Evolutionary conservation across 2,797 vertebrate genomes (phyloP).

Genomic region (Phylloscopus collybita): DNA sequence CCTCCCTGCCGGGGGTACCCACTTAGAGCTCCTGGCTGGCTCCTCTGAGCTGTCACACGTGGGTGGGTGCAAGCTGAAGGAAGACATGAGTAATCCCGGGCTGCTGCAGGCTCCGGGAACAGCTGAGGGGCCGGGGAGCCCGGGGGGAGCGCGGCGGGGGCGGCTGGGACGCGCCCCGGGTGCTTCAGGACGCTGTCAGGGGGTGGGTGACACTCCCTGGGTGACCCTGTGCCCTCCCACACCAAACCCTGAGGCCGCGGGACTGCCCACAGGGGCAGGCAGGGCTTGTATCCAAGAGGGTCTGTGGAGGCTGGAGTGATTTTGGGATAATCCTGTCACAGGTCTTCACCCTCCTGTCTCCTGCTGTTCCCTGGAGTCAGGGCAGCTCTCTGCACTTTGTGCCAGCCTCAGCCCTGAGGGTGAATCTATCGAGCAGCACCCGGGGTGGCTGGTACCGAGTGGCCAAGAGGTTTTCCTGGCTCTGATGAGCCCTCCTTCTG

Average conservation of each 20-base stretch:
- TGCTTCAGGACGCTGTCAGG: neutral
- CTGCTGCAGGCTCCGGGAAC: neutral
- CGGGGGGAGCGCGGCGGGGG: neutral
- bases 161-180: neutral
- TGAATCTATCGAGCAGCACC: neutral
- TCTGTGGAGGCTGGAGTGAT: neutral
- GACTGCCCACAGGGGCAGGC: neutral
- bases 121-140: neutral
- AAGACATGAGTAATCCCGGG: neutral
- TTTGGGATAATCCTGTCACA: neutral
- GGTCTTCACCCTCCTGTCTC: neutral
- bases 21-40: neutral
- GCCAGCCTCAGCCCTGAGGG: neutral
- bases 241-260: neutral
- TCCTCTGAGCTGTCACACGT: conserved; percentile 8
- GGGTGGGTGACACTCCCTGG: neutral
- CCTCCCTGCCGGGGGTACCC: neutral
- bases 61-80: neutral
- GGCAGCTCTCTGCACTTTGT: neutral
- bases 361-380: neutral
- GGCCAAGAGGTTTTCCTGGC: neutral
- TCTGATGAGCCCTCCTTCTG: neutral
- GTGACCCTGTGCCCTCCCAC: neutral
- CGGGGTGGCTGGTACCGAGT: neutral
- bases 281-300: neutral